A percentile compares a stretch with the other conserved stretches of the same genome.
phyloP scores from a whole-genome alignment of 2,797 vertebrate species.

The Pangasius macronema region DNA sequence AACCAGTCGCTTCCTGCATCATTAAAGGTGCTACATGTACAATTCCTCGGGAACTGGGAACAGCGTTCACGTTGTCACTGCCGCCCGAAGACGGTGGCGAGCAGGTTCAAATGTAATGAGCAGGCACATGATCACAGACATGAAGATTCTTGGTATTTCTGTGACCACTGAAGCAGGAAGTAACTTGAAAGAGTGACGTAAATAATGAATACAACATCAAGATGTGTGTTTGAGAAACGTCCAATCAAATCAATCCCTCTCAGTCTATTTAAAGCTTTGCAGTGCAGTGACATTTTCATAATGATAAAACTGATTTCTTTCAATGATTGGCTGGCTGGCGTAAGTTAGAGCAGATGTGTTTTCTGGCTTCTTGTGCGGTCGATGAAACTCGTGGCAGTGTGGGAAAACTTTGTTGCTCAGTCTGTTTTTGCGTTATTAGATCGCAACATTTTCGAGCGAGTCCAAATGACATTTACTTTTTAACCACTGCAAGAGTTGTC shows the following conservation, averaged over 20 bases:
- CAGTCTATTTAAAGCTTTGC: neutral
- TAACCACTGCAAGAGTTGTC: neutral
- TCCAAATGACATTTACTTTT: neutral
- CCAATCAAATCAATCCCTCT: neutral
- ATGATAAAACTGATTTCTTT: neutral
- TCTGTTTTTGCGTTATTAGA: neutral
- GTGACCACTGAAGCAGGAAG: neutral
- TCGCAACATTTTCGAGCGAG: too few relatives aligned
- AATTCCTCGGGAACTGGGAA: neutral
- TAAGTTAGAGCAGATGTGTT: neutral
- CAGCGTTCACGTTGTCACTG: neutral
- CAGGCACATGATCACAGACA: too few relatives aligned
- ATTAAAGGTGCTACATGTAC: neutral
- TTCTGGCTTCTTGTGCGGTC: neutral
- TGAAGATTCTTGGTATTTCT: neutral
- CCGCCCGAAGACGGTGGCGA: neutral
- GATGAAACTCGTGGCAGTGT: neutral
- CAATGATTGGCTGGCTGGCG: neutral
- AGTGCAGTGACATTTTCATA: neutral
- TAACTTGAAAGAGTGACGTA: neutral
- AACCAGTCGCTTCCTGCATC: neutral
- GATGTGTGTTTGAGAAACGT: neutral
- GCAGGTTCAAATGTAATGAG: too few relatives aligned
- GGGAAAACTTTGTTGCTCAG: neutral
- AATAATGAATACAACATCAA: neutral